These are phyloP conservation scores for Solenopsis fugax DNA, from an alignment of 1,140 invertebrate genomes.

Conservation along the genomic window DNA sequence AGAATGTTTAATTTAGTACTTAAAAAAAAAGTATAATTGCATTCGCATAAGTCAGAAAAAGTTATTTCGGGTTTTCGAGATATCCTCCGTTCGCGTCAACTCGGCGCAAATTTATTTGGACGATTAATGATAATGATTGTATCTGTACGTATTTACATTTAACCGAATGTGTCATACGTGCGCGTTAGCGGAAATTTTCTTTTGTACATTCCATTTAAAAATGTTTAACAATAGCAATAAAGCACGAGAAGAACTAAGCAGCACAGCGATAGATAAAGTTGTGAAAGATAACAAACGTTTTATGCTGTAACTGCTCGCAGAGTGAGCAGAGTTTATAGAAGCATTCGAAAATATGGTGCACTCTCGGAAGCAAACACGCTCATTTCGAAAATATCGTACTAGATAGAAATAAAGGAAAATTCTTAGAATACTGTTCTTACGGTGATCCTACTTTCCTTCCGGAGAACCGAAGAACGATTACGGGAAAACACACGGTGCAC, in stretches of 20 bases:
- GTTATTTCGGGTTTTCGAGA: not conserved
- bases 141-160: slow-evolving; percentile 1
- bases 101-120: not conserved
- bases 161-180: not conserved
- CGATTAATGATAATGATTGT: not conserved
- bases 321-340: slow-evolving; percentile 58
- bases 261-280: slow-evolving; percentile 28
- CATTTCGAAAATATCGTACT: slow-evolving; percentile 53
- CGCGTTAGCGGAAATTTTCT: not conserved
- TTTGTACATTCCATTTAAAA: slow-evolving; percentile 3
- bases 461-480: not conserved
- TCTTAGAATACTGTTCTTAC: slow-evolving; percentile 17
- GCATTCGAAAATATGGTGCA: slow-evolving; percentile 64
- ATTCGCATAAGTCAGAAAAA: not conserved
- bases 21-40: not conserved
- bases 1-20: not conserved
- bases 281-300: slow-evolving; percentile 62
- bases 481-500: not conserved
- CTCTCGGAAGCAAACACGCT: slow-evolving; percentile 59
- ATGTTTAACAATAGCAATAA: slow-evolving; percentile 59
- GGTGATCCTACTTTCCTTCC: not conserved
- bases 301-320: slow-evolving; percentile 36
- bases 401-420: slow-evolving; percentile 56
- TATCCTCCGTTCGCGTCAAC: not conserved
- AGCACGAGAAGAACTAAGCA: slow-evolving; percentile 32